These are phyloP conservation scores for Ptilodon capucinus DNA, from an alignment of 2,888 invertebrate species.

Conservation along the genomic window DNA sequence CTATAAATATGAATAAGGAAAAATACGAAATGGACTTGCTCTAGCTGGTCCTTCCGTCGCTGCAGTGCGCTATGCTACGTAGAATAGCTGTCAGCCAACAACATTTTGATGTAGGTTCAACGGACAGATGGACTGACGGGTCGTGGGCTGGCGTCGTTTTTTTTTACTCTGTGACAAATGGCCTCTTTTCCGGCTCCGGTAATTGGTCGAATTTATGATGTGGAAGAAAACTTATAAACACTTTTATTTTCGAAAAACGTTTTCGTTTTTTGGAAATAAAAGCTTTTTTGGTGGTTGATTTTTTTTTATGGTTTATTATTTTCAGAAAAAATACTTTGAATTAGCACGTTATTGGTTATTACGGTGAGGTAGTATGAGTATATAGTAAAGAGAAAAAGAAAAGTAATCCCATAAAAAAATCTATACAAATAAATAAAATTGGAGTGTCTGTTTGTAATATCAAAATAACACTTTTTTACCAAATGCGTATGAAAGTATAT, in stretches of 20 bases:
- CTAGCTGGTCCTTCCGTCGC: conserved; percentile 21
- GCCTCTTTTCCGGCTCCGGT: conserved; percentile 54
- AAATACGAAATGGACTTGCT: neutral
- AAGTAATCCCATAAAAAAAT: too few relatives aligned
- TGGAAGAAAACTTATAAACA: conserved; percentile 35
- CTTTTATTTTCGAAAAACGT: conserved; percentile 16
- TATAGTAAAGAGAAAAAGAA: too few relatives aligned
- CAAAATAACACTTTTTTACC: too few relatives aligned
- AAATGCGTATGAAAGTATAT: too few relatives aligned
- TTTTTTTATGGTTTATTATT: neutral
- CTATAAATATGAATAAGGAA: neutral
- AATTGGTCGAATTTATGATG: conserved; percentile 68
- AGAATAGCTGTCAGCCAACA: conserved; percentile 66
- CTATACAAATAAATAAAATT: too few relatives aligned
- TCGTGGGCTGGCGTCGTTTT: conserved; percentile 52
- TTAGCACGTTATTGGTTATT: too few relatives aligned
- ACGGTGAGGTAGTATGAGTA: neutral
- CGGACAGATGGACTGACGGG: conserved; percentile 70
- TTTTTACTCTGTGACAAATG: conserved; percentile 72
- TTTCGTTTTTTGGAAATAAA: too few relatives aligned
- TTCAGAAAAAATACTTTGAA: neutral
- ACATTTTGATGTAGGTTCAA: conserved; percentile 66
- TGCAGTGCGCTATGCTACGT: conserved; percentile 56
- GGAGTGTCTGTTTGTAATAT: too few relatives aligned
- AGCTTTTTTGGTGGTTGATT: conserved; percentile 4